Evolutionary conservation across 2,888 invertebrate genomes (phyloP).

Genomic region (Lasioglossum vierecki): DNA sequence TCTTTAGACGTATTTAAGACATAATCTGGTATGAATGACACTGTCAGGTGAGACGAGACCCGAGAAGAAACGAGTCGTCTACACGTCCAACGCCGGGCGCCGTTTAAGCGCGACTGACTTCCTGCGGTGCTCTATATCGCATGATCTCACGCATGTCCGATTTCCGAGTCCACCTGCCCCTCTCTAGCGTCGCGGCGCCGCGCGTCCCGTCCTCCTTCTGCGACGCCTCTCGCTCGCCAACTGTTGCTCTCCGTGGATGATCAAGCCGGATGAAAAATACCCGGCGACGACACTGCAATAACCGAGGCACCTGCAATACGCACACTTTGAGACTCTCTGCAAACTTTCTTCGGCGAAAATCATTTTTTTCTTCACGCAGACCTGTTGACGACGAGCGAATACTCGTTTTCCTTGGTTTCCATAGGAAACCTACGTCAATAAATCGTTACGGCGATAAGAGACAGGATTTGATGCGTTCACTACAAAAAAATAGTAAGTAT

Average conservation of each 20-base stretch:
- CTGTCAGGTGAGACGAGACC: neutral
- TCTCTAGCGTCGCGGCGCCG: conserved; percentile 13
- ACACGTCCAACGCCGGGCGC: conserved; percentile 73
- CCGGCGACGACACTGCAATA: neutral
- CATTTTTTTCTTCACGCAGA: neutral
- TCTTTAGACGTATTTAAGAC: neutral
- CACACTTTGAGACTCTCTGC: neutral
- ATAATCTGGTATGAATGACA: neutral
- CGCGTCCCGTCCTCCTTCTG: conserved; percentile 7
- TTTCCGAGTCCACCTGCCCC: conserved; percentile 57
- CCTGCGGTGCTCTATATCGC: conserved; percentile 67
- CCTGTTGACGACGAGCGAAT: neutral
- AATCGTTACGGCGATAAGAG: neutral
- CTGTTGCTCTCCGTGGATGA: conserved; percentile 70
- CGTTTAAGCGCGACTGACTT: conserved; percentile 76
- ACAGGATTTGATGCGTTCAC: no score
- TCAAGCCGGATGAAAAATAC: conserved; percentile 25
- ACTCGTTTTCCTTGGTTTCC: neutral
- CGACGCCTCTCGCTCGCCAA: conserved; percentile 61
- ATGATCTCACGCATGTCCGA: conserved; percentile 78
- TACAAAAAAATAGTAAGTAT: no score
- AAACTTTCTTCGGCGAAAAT: neutral
- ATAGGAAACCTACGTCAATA: neutral
- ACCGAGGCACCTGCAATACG: neutral
- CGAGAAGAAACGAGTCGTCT: conserved; percentile 7